These are phyloP conservation scores for Hirtodrosophila alboralis DNA, from an alignment of 2,888 invertebrate genomes.

Conservation along the genomic window DNA sequence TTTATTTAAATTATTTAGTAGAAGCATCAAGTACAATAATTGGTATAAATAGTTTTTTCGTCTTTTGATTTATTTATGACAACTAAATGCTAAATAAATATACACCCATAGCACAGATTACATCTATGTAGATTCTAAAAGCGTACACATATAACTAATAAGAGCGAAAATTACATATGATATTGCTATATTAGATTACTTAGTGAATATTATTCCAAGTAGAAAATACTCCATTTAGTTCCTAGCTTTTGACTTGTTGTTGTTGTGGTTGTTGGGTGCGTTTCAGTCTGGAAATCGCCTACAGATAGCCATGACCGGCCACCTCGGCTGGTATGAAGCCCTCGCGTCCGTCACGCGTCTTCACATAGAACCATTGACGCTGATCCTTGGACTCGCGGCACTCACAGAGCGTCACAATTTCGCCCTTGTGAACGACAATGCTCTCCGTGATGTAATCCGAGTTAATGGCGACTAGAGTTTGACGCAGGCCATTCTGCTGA, in stretches of 20 bases:
- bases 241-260: constrained; percentile 39
- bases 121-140: constrained; percentile 55
- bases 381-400: constrained; percentile 86
- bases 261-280: constrained; percentile 2
- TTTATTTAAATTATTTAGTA: constrained; percentile 64
- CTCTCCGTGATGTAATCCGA: constrained; percentile 87
- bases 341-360: constrained; percentile 88
- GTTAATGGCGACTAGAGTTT: constrained; percentile 89
- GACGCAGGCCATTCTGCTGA: constrained; percentile 85
- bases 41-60: constrained; percentile 63
- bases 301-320: constrained; percentile 91
- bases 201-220: constrained; percentile 27
- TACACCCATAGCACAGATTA: constrained; percentile 60
- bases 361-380: constrained; percentile 91
- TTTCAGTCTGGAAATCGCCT: constrained; percentile 51
- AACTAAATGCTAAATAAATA: constrained; percentile 53
- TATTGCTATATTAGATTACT: constrained; percentile 39
- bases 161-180: constrained; percentile 25
- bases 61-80: constrained; percentile 50
- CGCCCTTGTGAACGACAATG: constrained; percentile 88
- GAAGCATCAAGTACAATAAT: constrained; percentile 75
- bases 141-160: constrained; percentile 36
- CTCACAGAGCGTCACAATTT: constrained; percentile 89
- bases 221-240: constrained; percentile 1
- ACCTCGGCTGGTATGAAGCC: constrained; percentile 92